Percentiles rank a stretch among this genome's conserved stretches.
phyloP scores from a whole-genome alignment of 2,888 invertebrate species.

The Empis stercorea region DNA sequence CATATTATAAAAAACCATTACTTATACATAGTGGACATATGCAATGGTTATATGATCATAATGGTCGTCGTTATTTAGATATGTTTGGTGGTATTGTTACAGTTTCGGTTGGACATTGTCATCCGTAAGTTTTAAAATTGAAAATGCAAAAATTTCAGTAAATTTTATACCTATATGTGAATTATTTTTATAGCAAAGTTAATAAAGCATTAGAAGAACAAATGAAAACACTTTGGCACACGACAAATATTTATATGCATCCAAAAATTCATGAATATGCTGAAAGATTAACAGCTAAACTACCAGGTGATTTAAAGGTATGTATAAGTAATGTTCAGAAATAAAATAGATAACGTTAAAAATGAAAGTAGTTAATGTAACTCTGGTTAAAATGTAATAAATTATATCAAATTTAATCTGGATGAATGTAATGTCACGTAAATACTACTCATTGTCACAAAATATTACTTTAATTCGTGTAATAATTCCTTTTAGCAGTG shows the following conservation, averaged over 20 bases:
- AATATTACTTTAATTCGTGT: no score
- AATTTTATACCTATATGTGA: conserved; percentile 12
- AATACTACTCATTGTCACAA: no score
- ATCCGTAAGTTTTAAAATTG: conserved; percentile 61
- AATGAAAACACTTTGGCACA: conserved; percentile 74
- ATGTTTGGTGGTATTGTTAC: conserved; percentile 96
- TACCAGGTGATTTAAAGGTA: conserved; percentile 79
- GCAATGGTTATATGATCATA: conserved; percentile 86
- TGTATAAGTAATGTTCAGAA: conserved; percentile 8
- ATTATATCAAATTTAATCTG: no score
- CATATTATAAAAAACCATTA: conserved; percentile 71
- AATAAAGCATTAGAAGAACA: conserved; percentile 67
- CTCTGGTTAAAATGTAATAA: no score
- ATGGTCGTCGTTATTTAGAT: conserved; percentile 80
- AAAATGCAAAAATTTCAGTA: not conserved
- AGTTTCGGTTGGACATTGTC: conserved; percentile 93
- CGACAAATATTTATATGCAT: conserved; percentile 84
- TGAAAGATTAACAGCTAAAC: conserved; percentile 59
- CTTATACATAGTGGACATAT: conserved; percentile 74
- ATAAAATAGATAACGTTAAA: no score
- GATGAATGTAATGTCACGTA: no score
- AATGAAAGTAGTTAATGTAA: not conserved
- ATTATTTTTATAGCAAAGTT: conserved; percentile 57
- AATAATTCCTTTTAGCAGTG: no score
- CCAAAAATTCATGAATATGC: conserved; percentile 86